phyloP scores from a whole-genome alignment of 1,140 invertebrate genomes.

The Tetragonula clypearis region DNA sequence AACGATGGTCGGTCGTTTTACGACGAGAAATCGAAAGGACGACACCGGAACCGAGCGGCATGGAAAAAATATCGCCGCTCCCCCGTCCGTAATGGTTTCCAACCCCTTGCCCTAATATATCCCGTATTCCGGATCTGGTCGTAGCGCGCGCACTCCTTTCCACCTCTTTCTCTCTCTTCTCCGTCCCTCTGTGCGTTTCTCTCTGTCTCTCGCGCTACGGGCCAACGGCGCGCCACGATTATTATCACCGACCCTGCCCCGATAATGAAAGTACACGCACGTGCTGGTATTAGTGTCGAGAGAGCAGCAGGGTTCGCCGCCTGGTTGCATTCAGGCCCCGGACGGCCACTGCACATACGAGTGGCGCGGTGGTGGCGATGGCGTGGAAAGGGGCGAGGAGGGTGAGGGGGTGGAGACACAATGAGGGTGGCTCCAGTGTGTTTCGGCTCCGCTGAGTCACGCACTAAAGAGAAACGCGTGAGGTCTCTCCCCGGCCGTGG shows the following conservation, averaged over 20 bases:
- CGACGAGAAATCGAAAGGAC: conserved; percentile 31
- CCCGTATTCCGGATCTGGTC: conserved; percentile 43
- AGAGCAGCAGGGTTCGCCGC: conserved; percentile 63
- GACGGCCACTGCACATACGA: conserved; percentile 17
- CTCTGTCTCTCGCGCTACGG: conserved; percentile 19
- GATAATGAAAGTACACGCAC: conserved; percentile 65
- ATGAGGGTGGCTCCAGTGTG: conserved; percentile 56
- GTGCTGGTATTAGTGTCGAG: conserved; percentile 53
- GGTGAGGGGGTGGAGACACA: conserved; percentile 8
- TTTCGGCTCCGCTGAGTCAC: conserved; percentile 64
- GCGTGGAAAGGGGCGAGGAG: not conserved
- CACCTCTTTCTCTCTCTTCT: conserved; percentile 1
- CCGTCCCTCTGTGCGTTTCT: not conserved
- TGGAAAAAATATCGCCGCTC: conserved; percentile 43
- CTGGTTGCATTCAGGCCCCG: conserved; percentile 63
- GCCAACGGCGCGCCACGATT: conserved; percentile 61
- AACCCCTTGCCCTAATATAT: conserved; percentile 56
- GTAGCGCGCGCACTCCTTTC: conserved; percentile 42
- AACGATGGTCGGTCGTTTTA: not conserved
- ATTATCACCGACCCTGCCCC: conserved; percentile 64
- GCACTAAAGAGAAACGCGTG: conserved; percentile 57
- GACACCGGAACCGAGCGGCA: conserved; percentile 20
- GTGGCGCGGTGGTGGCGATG: not conserved
- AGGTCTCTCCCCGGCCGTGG: conserved; percentile 19
- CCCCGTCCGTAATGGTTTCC: conserved; percentile 43